phyloP scores from a whole-genome alignment of 2,888 invertebrate species.

The Eupithecia subfuscata region DNA sequence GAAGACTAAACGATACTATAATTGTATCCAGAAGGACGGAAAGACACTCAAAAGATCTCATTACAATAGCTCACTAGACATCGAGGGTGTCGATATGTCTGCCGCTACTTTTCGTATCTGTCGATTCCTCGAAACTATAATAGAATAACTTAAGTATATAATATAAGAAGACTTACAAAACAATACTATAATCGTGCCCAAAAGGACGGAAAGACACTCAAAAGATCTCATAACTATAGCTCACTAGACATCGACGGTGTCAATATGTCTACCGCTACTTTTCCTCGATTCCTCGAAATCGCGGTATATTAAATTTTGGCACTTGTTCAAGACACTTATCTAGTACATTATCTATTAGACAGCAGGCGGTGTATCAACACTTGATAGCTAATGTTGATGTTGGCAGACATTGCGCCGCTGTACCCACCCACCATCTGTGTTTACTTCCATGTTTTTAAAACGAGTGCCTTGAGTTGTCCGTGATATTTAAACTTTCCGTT shows the following conservation, averaged over 20 bases:
- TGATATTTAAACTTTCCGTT: background rate
- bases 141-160: background rate
- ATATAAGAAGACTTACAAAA: background rate
- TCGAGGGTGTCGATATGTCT: conserved; percentile 23
- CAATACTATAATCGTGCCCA: background rate
- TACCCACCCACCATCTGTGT: conserved; percentile 43
- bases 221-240: background rate
- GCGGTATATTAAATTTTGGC: conserved; percentile 25
- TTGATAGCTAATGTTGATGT: conserved; percentile 42
- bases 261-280: conserved; percentile 22
- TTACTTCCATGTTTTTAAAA: conserved; percentile 36
- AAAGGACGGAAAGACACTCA: background rate
- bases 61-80: background rate
- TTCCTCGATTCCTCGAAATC: conserved; percentile 13
- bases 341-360: conserved; percentile 15
- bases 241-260: background rate
- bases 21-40: background rate
- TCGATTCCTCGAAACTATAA: conserved; percentile 6
- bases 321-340: conserved; percentile 20
- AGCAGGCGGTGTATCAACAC: conserved; percentile 39
- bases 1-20: background rate
- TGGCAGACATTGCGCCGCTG: conserved; percentile 41
- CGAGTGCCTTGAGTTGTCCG: conserved; percentile 1
- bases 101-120: conserved; percentile 9
- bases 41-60: background rate